Base-by-base conservation (phyloP, 2,888 invertebrate genomes). In the Allygus modestus region DNA sequence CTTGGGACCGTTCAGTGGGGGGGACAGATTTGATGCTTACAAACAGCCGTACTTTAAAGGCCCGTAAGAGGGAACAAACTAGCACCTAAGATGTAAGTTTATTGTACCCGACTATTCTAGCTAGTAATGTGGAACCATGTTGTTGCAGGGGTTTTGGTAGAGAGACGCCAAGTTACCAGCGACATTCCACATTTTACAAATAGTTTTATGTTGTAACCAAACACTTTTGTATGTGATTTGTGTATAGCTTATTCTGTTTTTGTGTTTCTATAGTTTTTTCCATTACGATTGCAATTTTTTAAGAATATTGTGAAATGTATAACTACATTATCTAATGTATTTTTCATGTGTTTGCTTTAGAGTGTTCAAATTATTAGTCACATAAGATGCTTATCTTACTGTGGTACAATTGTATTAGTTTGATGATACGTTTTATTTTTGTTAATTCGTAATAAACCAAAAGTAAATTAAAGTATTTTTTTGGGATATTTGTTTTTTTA, bases 21-120 rank as follows among this genome's bases (percentile, higher is more conserved):
- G 85, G 9, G 87, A 87, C 79, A 83, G 87, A 31, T 87, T 86
- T 81, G 87, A 87, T 61, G 87, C 87, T 26, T 87, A 87, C 84
- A 87, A 87, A 85, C 86, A 77, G 41, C 85, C 85, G 9, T 85
- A 83, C 37, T 83, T 77, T 28, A 77, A 77, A 26, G 73, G 73
- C 23, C 77, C 77, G 11, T 77, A 51, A 28, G 33, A 23, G 28
- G 5, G 43, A 41, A 37, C 23, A 41, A 17, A 23, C 1, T 23
- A 41, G 12, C 4, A 33, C 12, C 1, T 43, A 33, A 37, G 4
- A 33, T 31, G 9, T 33, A 69, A 26, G 31, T n/a, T 69, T 1
- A 33, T 26, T 28, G 31, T 69, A 69, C n/a, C n/a, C 2, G 33
- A 37, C 69, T 5, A 31, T 26, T 43, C 23, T 43, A 75, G 15